A percentile compares a stretch with the other conserved stretches of the same genome.
Evolutionary conservation across 2,797 vertebrate genomes (phyloP).

Genomic region (Sebastes vulpes): DNA sequence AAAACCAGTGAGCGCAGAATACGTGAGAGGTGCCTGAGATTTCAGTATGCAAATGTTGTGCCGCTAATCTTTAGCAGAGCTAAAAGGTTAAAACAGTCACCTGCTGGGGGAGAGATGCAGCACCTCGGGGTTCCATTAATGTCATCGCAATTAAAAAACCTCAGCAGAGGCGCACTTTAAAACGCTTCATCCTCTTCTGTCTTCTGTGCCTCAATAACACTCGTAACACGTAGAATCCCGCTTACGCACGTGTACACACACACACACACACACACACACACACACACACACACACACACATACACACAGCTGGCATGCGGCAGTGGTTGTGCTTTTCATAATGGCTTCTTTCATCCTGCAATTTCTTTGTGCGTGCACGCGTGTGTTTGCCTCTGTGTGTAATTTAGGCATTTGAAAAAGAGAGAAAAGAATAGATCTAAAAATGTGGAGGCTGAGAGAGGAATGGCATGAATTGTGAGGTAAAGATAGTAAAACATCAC

Average conservation of each 20-base stretch:
- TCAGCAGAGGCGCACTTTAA: constrained; percentile 37
- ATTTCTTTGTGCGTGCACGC: not conserved
- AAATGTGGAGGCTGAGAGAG: not conserved
- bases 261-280: not conserved
- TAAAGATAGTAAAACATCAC: constrained; percentile 2
- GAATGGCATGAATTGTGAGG: not conserved
- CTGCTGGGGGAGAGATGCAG: constrained; percentile 54
- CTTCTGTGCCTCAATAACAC: constrained; percentile 14
- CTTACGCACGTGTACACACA: not conserved
- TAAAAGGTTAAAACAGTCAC: constrained; percentile 64
- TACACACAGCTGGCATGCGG: not conserved
- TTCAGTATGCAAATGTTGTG: constrained; percentile 19
- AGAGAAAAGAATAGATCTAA: not conserved
- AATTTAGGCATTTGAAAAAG: constrained; percentile 4
- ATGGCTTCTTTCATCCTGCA: constrained; percentile 4
- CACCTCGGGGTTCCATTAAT: constrained; percentile 50
- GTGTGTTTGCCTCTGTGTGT: not conserved
- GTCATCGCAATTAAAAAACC: constrained; percentile 49
- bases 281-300: not conserved
- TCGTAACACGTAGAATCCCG: not conserved
- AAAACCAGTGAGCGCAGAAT: not conserved
- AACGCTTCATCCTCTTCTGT: constrained; percentile 19
- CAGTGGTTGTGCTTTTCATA: constrained; percentile 7
- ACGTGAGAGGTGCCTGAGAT: not conserved
- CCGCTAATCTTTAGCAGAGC: constrained; percentile 32